Evolutionary conservation across 2,888 invertebrate species (phyloP).

Genomic region (Eupeodes luniger): DNA sequence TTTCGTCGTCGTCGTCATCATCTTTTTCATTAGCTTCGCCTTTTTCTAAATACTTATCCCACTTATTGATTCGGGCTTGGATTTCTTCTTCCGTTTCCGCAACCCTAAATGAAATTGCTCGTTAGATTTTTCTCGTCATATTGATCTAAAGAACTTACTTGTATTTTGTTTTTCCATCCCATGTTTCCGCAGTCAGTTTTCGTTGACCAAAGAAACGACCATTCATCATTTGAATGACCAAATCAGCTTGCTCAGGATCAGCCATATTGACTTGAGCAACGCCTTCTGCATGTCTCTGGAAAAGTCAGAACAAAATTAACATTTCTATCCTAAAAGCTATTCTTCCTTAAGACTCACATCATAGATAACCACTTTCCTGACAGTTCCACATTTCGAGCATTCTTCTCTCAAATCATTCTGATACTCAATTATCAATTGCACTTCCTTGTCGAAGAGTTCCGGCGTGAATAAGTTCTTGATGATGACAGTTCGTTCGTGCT

Average conservation of each 20-base stretch:
- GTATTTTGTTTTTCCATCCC: constrained; percentile 98
- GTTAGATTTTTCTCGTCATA: not conserved
- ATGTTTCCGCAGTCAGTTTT: constrained; percentile 93
- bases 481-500: constrained; percentile 95
- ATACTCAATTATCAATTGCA: constrained; percentile 94
- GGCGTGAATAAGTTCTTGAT: constrained; percentile 97
- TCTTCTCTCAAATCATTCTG: constrained; percentile 95
- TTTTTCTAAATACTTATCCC: constrained; percentile 92
- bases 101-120: constrained; percentile 85
- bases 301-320: not conserved
- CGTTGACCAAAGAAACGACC: constrained; percentile 95
- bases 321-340: not conserved
- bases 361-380: constrained; percentile 94
- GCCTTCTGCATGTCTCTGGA: constrained; percentile 95
- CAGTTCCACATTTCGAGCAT: constrained; percentile 95
- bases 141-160: constrained; percentile 84
- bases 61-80: constrained; percentile 91
- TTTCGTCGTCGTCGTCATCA: constrained; percentile 7
- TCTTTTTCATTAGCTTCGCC: constrained; percentile 83
- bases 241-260: constrained; percentile 95
- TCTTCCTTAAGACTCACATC: constrained; percentile 88
- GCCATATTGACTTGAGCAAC: constrained; percentile 96
- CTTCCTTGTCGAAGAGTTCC: constrained; percentile 94
- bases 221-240: constrained; percentile 93
- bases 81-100: constrained; percentile 95